These are phyloP conservation scores for Cricetomys ansorgei DNA, from an alignment of 2,113 vertebrate species.

Conservation along the genomic window DNA sequence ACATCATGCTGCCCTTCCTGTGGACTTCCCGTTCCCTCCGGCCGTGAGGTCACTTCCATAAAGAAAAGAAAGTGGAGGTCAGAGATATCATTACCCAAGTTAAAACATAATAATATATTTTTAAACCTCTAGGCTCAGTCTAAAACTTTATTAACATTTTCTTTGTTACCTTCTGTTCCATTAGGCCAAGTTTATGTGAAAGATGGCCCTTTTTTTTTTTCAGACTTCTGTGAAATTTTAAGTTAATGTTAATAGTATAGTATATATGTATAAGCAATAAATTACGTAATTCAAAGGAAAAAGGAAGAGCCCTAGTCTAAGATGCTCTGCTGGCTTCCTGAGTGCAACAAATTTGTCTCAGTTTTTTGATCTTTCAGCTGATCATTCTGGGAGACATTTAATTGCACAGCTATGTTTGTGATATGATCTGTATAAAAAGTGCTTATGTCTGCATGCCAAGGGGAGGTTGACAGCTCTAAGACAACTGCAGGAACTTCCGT, in stretches of 20 bases:
- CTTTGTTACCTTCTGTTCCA: conserved; percentile 29
- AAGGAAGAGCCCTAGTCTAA: background rate
- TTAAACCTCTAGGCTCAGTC: background rate
- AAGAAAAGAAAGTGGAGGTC: background rate
- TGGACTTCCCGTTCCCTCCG: background rate
- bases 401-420: background rate
- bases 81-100: conserved; percentile 43
- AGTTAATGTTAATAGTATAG: conserved; percentile 35
- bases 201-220: conserved; percentile 24
- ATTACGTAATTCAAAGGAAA: background rate
- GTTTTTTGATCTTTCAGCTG: background rate
- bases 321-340: background rate
- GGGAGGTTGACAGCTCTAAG: background rate
- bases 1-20: background rate
- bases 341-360: background rate
- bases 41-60: background rate
- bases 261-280: conserved; percentile 7
- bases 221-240: conserved; percentile 39
- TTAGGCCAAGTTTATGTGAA: conserved; percentile 22
- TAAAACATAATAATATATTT: background rate
- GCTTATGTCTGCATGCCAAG: background rate
- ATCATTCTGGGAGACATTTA: background rate
- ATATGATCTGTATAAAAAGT: background rate
- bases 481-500: background rate
- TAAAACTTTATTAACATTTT: conserved; percentile 56